Base-by-base conservation (phyloP, 2,797 vertebrate genomes). In the Triplophysa bombifrons region DNA sequence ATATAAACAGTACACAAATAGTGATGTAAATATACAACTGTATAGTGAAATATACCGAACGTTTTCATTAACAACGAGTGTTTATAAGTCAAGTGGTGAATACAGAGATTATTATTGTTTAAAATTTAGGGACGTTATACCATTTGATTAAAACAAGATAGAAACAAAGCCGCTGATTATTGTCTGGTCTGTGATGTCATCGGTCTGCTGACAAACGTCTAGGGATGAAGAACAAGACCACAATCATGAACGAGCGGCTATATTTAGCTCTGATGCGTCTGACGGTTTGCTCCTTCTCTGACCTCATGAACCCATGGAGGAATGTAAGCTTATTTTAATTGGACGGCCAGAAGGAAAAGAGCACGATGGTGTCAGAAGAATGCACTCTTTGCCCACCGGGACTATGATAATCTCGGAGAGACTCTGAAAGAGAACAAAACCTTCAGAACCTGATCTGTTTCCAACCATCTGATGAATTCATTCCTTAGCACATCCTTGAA, bases 201-300 rank as follows among this genome's bases (percentile, higher is more conserved):
- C 68, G 64, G 16, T 63, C 74, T 78, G 72, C 78, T 83, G 81
- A 86, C 71, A 78, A 78, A 72, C 34, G 20, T 77, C 69, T 77
- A 68, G 46, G 69, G 80, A 64, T 50, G 34, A 46, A 65, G 10
- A 64, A 56, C 60, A 67, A 86, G 67, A 80, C 50, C 27, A 74
- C 20, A 13, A 25, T 63, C 44, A 70, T 78, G 67, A 72, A 61
- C 55, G 64, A 38, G 16, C 17, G 41, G 80, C 73, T 82, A 76
- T 83, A 82, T 86, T 87, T 88, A 84, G 82, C 69, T 46, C 14
- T 66, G 64, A 70, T 72, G 70, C 56, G 53, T 75, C 34, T 27
- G 60, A 60, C 38, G 74, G 72, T 76, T n/a, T 68, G 82, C 60
- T 61, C n/a, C 50, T 20, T 72, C 72, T 78, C 53, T 20, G 53